These are phyloP conservation scores for Pseudobourletiella spinata DNA, from an alignment of 1,140 invertebrate genomes.

Conservation along the genomic window DNA sequence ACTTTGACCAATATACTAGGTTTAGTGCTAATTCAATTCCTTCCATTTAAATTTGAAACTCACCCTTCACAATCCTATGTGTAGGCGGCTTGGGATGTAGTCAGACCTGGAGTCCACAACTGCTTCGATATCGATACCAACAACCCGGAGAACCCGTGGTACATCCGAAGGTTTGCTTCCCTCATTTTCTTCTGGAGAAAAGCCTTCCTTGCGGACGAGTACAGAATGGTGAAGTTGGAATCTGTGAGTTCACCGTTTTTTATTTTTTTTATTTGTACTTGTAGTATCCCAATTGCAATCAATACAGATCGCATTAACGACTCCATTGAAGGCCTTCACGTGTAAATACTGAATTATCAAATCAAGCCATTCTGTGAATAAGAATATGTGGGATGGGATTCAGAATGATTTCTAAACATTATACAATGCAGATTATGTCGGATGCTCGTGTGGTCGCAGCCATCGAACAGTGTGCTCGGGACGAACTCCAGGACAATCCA, in stretches of 20 bases:
- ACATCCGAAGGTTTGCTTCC: constrained; percentile 26
- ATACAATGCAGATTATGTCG: constrained; percentile 51
- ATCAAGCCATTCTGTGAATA: too few species aligned
- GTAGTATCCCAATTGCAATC: too few species aligned
- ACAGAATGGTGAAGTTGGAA: constrained; percentile 26
- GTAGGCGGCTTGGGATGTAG: neutral
- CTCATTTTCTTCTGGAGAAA: constrained; percentile 34
- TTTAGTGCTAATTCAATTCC: neutral
- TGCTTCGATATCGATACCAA: constrained; percentile 27
- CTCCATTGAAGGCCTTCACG: too few species aligned
- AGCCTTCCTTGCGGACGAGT: constrained; percentile 30
- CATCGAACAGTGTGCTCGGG: constrained; percentile 51
- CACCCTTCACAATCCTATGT: neutral
- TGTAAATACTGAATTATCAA: too few species aligned
- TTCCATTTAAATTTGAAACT: neutral
- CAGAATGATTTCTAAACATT: neutral
- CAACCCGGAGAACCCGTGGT: constrained; percentile 32
- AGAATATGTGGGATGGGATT: too few species aligned
- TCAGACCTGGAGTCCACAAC: constrained; percentile 17
- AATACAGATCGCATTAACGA: too few species aligned
- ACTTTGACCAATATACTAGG: neutral
- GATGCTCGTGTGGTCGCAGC: constrained; percentile 60
- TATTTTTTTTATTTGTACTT: too few species aligned
- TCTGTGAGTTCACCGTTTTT: constrained; percentile 32
- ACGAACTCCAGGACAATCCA: constrained; percentile 39